Conservation (phyloP, 2,888 invertebrate species). For the Leucozona laternaria region DNA sequence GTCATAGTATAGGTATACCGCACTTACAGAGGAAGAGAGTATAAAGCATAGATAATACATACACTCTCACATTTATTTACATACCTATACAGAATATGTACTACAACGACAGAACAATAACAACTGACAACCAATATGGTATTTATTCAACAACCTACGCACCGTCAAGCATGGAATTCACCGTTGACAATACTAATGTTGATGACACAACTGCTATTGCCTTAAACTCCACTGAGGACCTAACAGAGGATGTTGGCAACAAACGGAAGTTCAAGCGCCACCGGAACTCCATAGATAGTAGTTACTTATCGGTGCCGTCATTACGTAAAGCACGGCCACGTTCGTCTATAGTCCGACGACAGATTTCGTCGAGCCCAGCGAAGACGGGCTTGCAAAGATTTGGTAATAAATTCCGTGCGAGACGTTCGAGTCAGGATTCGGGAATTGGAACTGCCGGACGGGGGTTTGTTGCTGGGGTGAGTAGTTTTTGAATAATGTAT, state of each 20-base stretch:
- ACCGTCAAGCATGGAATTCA: conserved; percentile 56
- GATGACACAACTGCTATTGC: conserved; percentile 79
- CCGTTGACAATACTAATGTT: conserved; percentile 77
- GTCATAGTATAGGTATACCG: background rate
- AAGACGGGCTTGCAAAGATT: conserved; percentile 80
- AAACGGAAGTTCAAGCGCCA: conserved; percentile 67
- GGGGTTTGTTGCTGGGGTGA: conserved; percentile 77
- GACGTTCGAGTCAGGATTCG: conserved; percentile 83
- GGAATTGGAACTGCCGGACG: conserved; percentile 81
- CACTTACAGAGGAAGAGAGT: conserved; percentile 12
- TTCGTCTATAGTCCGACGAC: conserved; percentile 77
- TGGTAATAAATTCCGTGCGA: conserved; percentile 77
- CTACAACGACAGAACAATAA: conserved; percentile 50
- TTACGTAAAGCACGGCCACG: conserved; percentile 78
- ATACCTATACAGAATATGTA: conserved; percentile 44
- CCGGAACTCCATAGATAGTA: conserved; percentile 76
- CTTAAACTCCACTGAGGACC: conserved; percentile 81
- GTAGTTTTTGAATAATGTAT: conserved; percentile 62
- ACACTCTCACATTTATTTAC: background rate
- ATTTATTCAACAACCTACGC: conserved; percentile 56
- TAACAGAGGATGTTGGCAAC: conserved; percentile 77
- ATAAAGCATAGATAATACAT: background rate
- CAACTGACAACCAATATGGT: conserved; percentile 37
- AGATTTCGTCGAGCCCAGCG: conserved; percentile 82
- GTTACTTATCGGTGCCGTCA: conserved; percentile 82